These are phyloP conservation scores for Pavo muticus DNA, from an alignment of 2,113 vertebrate genomes.

Conservation along the genomic window DNA sequence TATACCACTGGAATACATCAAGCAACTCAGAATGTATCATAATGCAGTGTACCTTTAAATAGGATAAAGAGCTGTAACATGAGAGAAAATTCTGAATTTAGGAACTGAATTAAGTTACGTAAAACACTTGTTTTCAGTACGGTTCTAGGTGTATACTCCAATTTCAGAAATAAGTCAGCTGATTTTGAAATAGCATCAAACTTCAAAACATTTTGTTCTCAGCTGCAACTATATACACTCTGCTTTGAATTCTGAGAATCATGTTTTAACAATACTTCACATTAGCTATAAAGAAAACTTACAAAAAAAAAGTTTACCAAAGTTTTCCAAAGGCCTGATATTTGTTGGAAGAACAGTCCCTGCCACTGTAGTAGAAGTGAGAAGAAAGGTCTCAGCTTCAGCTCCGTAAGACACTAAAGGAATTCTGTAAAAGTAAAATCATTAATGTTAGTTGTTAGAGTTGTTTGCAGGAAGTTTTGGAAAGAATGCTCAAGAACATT, in stretches of 20 bases:
- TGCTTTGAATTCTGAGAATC: neutral
- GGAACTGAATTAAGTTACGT: neutral
- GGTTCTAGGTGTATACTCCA: neutral
- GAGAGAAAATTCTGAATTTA: neutral
- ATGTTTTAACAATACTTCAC: neutral
- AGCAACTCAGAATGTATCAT: neutral
- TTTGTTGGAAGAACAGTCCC: slow-evolving; percentile 78
- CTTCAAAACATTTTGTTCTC: rapidly evolving
- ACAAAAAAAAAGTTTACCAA: slow-evolving; percentile 86
- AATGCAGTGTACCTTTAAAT: neutral
- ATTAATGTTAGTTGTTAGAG: neutral
- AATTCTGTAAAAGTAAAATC: slow-evolving; percentile 72
- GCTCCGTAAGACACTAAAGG: slow-evolving; percentile 66
- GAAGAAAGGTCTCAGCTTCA: slow-evolving; percentile 74
- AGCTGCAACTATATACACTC: neutral
- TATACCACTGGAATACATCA: neutral
- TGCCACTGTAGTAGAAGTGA: slow-evolving; percentile 69
- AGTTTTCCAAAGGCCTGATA: slow-evolving; percentile 81
- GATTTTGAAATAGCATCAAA: neutral
- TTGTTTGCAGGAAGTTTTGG: neutral
- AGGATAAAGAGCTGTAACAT: neutral
- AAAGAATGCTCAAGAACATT: neutral
- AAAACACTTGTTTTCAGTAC: neutral
- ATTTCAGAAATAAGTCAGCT: neutral
- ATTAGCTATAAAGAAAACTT: slow-evolving; percentile 71